A percentile compares a stretch with the other conserved stretches of the same genome.
Evolutionary conservation across 2,888 invertebrate genomes (phyloP).

Genomic region (Chalcis sispes): DNA sequence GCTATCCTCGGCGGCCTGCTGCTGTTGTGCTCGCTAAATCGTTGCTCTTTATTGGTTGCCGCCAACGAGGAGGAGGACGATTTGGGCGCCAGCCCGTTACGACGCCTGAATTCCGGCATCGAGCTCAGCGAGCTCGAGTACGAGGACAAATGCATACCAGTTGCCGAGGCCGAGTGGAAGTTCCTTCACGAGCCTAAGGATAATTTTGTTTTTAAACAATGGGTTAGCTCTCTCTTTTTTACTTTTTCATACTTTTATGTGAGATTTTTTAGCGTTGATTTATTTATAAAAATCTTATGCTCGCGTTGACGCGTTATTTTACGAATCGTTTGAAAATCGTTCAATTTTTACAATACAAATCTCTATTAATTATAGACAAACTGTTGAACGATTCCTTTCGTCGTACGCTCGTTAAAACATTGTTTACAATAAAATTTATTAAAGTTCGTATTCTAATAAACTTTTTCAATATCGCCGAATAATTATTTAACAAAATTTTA

Average conservation of each 20-base stretch:
- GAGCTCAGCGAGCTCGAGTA: constrained; percentile 66
- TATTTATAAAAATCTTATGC: neutral
- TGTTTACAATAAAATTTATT: too few relatives aligned
- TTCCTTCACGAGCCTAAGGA: constrained; percentile 65
- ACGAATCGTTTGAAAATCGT: neutral
- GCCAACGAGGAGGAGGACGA: constrained; percentile 11
- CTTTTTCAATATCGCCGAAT: too few relatives aligned
- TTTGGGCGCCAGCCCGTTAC: neutral
- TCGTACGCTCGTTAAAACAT: too few relatives aligned
- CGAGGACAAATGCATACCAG: constrained; percentile 67
- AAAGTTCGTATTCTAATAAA: too few relatives aligned
- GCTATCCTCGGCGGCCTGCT: constrained; percentile 58
- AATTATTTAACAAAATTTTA: too few relatives aligned
- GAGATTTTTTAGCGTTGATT: neutral
- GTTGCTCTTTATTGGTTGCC: neutral
- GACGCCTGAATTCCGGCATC: constrained; percentile 53
- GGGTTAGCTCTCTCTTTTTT: constrained; percentile 61
- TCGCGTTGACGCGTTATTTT: neutral
- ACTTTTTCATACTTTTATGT: neutral
- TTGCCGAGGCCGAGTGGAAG: constrained; percentile 66
- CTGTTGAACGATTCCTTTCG: too few relatives aligned
- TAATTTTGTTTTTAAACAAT: constrained; percentile 59
- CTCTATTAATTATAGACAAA: too few relatives aligned
- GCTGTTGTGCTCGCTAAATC: constrained; percentile 34
- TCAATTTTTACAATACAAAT: too few relatives aligned